phyloP scores from a whole-genome alignment of 2,888 invertebrate species.

The Megaustenia siamemsis region DNA sequence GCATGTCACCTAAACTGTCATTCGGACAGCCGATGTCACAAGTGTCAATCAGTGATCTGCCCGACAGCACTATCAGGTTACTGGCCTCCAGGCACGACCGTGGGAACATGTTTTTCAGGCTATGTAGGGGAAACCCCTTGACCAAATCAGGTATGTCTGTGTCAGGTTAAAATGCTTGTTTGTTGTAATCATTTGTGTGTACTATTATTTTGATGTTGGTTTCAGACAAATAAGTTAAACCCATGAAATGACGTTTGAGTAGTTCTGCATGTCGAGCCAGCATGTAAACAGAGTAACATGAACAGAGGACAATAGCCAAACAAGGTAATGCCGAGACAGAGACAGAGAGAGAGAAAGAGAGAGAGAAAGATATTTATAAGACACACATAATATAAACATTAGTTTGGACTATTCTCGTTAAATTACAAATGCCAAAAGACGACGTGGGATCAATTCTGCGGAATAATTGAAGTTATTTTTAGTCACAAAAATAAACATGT shows the following conservation, averaged over 20 bases:
- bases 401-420: no score
- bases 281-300: not conserved
- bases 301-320: not conserved
- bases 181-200: no score
- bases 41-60: constrained; percentile 24
- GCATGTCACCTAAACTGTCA: constrained; percentile 4
- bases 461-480: no score
- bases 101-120: constrained; percentile 33
- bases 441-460: no score
- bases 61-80: constrained; percentile 26
- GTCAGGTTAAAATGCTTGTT: no score
- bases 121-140: constrained; percentile 54
- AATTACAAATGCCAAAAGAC: no score
- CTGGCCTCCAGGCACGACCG: not conserved
- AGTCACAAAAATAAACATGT: no score
- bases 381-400: no score
- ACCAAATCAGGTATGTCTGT: constrained; percentile 15
- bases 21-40: constrained; percentile 45
- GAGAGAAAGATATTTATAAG: no score
- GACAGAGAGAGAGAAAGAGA: no score
- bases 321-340: not conserved
- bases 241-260: not conserved
- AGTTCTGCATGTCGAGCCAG: no score
- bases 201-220: no score
- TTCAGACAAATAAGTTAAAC: not conserved